A percentile compares a stretch with the other conserved stretches of the same genome.
phyloP scores from a whole-genome alignment of 2,888 invertebrate genomes.

The Hipparchia sbordonii region DNA sequence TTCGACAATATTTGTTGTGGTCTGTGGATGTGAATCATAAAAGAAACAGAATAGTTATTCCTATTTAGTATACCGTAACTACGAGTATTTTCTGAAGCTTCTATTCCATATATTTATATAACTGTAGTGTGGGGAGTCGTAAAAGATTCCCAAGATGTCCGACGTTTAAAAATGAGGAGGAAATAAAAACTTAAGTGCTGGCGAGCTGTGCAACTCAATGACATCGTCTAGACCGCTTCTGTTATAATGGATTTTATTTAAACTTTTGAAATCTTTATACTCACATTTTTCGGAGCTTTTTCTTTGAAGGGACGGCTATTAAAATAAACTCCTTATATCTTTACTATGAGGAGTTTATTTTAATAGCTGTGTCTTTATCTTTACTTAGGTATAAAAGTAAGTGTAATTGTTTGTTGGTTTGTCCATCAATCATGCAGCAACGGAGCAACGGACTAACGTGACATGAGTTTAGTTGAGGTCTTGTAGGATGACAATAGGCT shows the following conservation, averaged over 20 bases:
- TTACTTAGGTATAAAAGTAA: too few relatives aligned
- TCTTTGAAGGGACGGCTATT: neutral
- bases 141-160: constrained; percentile 19
- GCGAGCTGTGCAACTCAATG: constrained; percentile 31
- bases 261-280: constrained; percentile 18
- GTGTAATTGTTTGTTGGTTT: neutral
- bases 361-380: too few relatives aligned
- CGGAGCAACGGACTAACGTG: too few relatives aligned
- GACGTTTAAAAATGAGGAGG: constrained; percentile 27
- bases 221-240: constrained; percentile 33
- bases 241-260: constrained; percentile 18
- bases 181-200: constrained; percentile 31
- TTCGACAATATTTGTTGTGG: too few relatives aligned
- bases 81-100: neutral
- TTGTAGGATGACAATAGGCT: too few relatives aligned
- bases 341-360: neutral
- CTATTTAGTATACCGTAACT: neutral
- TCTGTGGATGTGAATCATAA: too few relatives aligned
- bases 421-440: neutral
- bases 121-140: neutral
- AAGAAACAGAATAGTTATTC: neutral
- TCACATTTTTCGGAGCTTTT: neutral
- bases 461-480: too few relatives aligned
- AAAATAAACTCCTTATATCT: neutral
- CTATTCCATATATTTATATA: neutral